Evolutionary conservation across 2,113 vertebrate genomes (phyloP), one percentile per base, ranked within the genome.

Genomic region (Aphelocoma coerulescens): DNA sequence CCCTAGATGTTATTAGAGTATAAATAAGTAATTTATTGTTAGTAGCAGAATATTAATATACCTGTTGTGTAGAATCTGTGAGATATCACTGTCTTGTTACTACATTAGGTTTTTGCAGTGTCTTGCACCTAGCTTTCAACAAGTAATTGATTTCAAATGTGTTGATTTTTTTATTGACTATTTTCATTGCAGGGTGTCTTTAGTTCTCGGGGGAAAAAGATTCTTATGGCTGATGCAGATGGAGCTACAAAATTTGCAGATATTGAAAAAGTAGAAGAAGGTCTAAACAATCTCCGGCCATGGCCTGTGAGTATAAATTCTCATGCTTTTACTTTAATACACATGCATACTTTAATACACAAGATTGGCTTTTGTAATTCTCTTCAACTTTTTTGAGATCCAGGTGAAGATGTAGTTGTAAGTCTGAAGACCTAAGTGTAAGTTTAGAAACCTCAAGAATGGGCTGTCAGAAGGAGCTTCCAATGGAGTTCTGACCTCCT

Each of bases 181-280:
- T 89, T 89, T 95, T 95, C 28, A 41, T 88, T 68, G 51, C 91
- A 99, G 99, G 99, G 99, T 91, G 97, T 98, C n/a, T 97, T 99
- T 82, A 98, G 98, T 95, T 98, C 98, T 95, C 98, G 98, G 43
- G 99, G 99, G 3, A 97, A 97, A 80, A 96, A 98, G 65, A 98
- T 99, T 73, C 98, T 99, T 39, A 99, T 99, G 99, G 99, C 99
- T 8, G 99, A 99, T 94, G 99, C 99, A 55, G 99, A 99, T 30
- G 99, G 99, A 93, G 99, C 99, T 82, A 99, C 99, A 51, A 99
- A 99, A 97, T 99, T 99, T 97, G 96, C 98, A 89, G 99, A 99
- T 96, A 62, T 99, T 84, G 99, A 99, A 92, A 99, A 99, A 97
- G 96, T 99, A 79, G 99, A 99, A 97, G 98, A 98, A 35, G 99